Percentiles rank a stretch among this genome's conserved stretches.
phyloP scores from a whole-genome alignment of 2,797 vertebrate genomes.

The Sitta carolinensis region DNA sequence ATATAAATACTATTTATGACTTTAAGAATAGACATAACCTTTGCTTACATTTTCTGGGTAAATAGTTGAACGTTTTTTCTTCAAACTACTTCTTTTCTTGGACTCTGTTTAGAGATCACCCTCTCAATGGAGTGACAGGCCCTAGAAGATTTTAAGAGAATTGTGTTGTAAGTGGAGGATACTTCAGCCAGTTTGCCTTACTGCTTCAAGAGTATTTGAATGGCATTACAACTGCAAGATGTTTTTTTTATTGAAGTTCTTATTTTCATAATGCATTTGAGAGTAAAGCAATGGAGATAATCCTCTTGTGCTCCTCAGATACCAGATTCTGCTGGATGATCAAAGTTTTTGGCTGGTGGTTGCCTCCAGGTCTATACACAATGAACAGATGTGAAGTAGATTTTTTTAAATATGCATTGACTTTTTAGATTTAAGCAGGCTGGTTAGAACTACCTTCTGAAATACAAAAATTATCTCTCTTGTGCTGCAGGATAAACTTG shows the following conservation, averaged over 20 bases:
- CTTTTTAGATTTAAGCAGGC: background rate
- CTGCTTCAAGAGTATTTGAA: background rate
- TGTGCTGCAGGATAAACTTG: background rate
- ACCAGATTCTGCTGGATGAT: conserved; percentile 23
- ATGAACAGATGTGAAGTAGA: conserved; percentile 31
- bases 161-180: background rate
- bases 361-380: conserved; percentile 32
- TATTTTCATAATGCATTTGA: background rate
- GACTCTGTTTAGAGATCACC: background rate
- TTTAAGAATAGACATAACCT: background rate
- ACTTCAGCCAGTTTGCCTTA: background rate
- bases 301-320: background rate
- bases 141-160: background rate
- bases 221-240: background rate
- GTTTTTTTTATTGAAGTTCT: background rate
- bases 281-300: background rate
- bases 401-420: background rate
- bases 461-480: background rate
- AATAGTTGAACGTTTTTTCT: background rate
- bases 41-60: background rate
- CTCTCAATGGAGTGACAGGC: background rate
- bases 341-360: conserved; percentile 35
- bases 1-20: background rate
- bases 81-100: background rate
- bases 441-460: background rate